Evolutionary conservation across 2,113 vertebrate genomes (phyloP), one percentile per base, ranked within the genome.

Genomic region (Balaeniceps rex): DNA sequence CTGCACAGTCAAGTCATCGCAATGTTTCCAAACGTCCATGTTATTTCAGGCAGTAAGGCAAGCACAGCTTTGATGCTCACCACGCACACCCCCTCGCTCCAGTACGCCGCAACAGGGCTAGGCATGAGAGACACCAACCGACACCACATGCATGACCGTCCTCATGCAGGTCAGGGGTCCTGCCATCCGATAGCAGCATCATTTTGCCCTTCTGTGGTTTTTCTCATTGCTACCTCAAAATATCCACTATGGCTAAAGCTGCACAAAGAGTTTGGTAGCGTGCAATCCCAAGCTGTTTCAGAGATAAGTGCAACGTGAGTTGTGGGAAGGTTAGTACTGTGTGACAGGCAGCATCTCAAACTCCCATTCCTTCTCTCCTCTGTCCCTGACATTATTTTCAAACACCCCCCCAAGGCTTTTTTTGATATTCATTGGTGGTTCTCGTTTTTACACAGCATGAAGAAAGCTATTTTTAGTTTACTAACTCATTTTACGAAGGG

Each of bases 101-200:
- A 7, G 33, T 1, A 28, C 6, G 4, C 12, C 4, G 2, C 21
- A 6, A 6, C 2, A 0, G 40, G 40, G 17, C 38, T 1, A 1
- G n/a, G 49, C 64, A 46, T 4, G 2, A 4, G 74, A 12, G 19
- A 14, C 31, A 10, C 40, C 61, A 3, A 10, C 3, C 0, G 36
- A 21, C 28, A 2, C 28, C 0, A 16, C 36, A 3, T 1, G 6
- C 4, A 64, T 3, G 5, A n/a, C 78, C 4, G 3, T 21, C 90
- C 85, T 19, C 22, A 4, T 0, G 16, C 25, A 2, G 15, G 10
- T 3, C 75, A 0, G 42, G 18, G 19, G 28, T 12, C 31, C 29
- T 8, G 89, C n/a, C 7, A 5, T 9, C 71, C 66, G 21, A 4
- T 13, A 57, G 31, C 1, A 42, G 38, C 40, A 14, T 2, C 1